A percentile compares a stretch with the other conserved stretches of the same genome.
These are phyloP conservation scores for Pandion haliaetus DNA, from an alignment of 2,113 vertebrate species.

Conservation along the genomic window DNA sequence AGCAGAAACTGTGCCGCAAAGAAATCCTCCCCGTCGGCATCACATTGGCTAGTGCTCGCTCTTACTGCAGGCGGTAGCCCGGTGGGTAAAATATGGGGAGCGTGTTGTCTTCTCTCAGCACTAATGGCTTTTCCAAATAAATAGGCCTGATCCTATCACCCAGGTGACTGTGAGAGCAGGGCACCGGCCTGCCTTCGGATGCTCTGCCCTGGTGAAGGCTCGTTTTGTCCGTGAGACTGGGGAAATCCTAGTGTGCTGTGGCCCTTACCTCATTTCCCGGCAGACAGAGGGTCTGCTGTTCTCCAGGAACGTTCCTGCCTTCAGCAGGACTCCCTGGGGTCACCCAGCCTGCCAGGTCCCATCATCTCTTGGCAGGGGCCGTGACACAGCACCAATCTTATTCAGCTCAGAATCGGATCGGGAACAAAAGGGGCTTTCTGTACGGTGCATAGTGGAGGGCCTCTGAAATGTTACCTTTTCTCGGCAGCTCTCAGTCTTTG, in stretches of 20 bases:
- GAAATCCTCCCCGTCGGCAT: neutral
- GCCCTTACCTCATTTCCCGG: conserved; percentile 52
- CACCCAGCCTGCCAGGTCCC: conserved; percentile 65
- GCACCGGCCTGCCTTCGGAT: neutral
- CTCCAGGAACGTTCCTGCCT: conserved; percentile 66
- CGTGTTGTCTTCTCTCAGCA: neutral
- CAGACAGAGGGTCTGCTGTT: conserved; percentile 77
- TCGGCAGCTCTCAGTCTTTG: conserved; percentile 53
- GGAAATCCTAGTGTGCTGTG: conserved; percentile 65
- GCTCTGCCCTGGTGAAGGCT: neutral
- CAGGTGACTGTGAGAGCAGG: neutral
- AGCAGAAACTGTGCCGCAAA: neutral
- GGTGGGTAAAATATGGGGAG: neutral
- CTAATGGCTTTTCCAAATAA: neutral
- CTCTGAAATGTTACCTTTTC: conserved; percentile 74
- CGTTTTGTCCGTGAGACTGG: conserved; percentile 44
- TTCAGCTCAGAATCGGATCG: neutral
- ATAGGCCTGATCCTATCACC: neutral
- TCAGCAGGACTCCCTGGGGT: conserved; percentile 65
- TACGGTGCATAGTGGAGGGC: neutral
- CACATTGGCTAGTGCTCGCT: neutral
- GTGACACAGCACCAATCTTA: conserved; percentile 53
- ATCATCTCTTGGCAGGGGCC: conserved; percentile 56
- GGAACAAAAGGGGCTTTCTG: conserved; percentile 73
- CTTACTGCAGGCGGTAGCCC: neutral